Evolutionary conservation across 2,113 vertebrate species (phyloP).

Genomic region (Pithys albifrons): DNA sequence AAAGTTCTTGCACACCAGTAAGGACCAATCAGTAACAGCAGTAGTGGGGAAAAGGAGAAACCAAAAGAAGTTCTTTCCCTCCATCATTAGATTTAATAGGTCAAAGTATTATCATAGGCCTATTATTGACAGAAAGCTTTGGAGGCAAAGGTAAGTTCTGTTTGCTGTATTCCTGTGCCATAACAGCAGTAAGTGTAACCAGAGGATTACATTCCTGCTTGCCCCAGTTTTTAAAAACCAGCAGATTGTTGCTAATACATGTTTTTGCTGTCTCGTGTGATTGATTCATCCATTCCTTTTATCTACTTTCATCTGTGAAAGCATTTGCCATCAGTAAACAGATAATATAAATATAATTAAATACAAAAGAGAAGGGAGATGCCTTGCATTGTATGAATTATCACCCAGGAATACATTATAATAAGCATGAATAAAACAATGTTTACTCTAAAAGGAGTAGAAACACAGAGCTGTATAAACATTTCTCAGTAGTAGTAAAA

Average conservation of each 20-base stretch:
- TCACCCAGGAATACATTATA: constrained; percentile 25
- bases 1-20: constrained; percentile 49
- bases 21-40: constrained; percentile 32
- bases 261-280: not conserved
- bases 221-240: constrained; percentile 25
- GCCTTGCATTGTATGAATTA: constrained; percentile 4
- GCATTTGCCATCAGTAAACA: constrained; percentile 36
- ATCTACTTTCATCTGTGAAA: constrained; percentile 45
- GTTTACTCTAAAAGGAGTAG: constrained; percentile 35
- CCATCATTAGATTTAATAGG: not conserved
- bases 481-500: not conserved
- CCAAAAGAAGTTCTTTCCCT: not conserved
- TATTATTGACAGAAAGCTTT: not conserved
- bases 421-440: constrained; percentile 54
- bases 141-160: not conserved
- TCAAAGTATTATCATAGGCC: not conserved
- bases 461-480: not conserved
- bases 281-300: constrained; percentile 37
- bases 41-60: constrained; percentile 31
- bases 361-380: not conserved
- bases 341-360: constrained; percentile 39
- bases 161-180: not conserved
- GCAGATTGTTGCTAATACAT: not conserved
- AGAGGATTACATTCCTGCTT: not conserved
- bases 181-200: not conserved